Conservation (phyloP, 2,888 invertebrate genomes). For the Drosophila peninsularis region DNA sequence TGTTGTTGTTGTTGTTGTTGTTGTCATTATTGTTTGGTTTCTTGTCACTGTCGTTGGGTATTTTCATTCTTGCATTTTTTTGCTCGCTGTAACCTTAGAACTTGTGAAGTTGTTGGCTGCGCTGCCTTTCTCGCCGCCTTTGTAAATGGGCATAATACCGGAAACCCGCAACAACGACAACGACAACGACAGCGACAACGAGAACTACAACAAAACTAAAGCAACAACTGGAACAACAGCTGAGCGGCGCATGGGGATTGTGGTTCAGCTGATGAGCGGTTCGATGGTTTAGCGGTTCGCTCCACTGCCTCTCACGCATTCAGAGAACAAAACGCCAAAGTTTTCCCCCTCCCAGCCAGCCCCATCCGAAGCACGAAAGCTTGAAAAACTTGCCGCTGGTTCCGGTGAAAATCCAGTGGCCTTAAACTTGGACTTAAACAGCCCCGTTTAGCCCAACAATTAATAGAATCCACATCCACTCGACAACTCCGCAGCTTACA, state of each 20-base stretch:
- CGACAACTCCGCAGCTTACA: constrained; percentile 62
- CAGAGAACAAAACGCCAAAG: constrained; percentile 59
- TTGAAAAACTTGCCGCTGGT: constrained; percentile 62
- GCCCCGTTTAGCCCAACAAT: constrained; percentile 71
- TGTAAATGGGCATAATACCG: constrained; percentile 80
- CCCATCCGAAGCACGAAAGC: constrained; percentile 1
- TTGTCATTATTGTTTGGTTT: constrained; percentile 22
- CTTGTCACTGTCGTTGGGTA: constrained; percentile 50
- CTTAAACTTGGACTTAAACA: constrained; percentile 40
- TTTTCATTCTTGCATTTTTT: constrained; percentile 37
- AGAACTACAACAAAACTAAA: constrained; percentile 25
- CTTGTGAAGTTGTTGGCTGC: constrained; percentile 64
- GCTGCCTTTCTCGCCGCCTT: constrained; percentile 67
- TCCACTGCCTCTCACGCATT: constrained; percentile 60
- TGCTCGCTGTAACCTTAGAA: constrained; percentile 72
- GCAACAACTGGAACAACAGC: constrained; percentile 60
- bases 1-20: constrained; percentile 15
- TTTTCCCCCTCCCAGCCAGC: constrained; percentile 13
- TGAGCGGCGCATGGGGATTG: constrained; percentile 71
- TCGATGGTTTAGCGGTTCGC: constrained; percentile 54
- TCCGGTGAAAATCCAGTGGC: constrained; percentile 72
- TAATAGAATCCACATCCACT: constrained; percentile 70
- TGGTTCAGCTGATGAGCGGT: constrained; percentile 47
- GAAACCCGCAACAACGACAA: constrained; percentile 73
- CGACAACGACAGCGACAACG: constrained; percentile 35